Base-by-base conservation (phyloP, 64 coral and sea anemone genomes). In the Stichodactyla helianthus region DNA sequence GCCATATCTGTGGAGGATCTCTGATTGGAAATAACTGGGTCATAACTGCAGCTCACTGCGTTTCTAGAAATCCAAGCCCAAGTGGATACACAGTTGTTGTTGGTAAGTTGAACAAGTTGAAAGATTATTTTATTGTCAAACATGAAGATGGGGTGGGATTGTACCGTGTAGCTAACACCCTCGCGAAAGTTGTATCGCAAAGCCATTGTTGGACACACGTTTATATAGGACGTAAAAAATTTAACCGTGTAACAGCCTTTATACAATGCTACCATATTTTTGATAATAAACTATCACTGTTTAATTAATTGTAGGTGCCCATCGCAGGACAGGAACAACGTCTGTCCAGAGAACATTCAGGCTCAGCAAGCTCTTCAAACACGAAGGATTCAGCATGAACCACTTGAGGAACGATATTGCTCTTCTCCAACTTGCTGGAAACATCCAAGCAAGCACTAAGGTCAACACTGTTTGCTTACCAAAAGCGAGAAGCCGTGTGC, bases 381-480 rank as follows among this genome's bases (percentile, higher is more conserved):
- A 93, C 9, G 76, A 86, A 22, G 19, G 54, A 1, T 89, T 86
- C 54, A 82, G 25, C 83, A 56, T 44, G 22, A 19, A 52, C 14
- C 54, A 82, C 0, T 18, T 93, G n/a, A 86, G 35, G 53, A 85
- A 93, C 20, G 92, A 93, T 51, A 56, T 93, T 4, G 84, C 92
- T 3, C 76, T 93, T 1, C 27, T 93, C 25, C 82, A 81, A 44
- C 68, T 93, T 35, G 52, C 20, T 28, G 56, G 50, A 52, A 71
- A 87, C 12, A 67, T 93, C 7, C 44, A 20, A 4, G 17, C 56
- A 20, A 93, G 87, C 60, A 25, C 44, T 9, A 60, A 93, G 60
- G 92, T 93, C 7, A 93, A 93, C 82, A 74, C 87, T 5, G 83
- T 93, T 15, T 93, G 92, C 74, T 83, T 93, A 44, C 92, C 92